Evolutionary conservation across 2,113 vertebrate genomes (phyloP).

Genomic region (Rhegmatorhina hoffmannsi): DNA sequence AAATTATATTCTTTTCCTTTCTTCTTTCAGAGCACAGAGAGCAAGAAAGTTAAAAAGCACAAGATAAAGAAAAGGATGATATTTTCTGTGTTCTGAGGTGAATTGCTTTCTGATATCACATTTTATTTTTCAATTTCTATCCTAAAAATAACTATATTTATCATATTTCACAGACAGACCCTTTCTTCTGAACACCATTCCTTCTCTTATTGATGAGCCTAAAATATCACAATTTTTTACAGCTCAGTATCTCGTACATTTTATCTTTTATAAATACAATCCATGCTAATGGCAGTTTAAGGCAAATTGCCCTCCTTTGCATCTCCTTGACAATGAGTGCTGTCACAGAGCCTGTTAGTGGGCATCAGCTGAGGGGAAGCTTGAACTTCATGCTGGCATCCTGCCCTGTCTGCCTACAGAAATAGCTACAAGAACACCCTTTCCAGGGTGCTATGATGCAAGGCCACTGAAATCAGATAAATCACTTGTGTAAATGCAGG

Average conservation of each 20-base stretch:
- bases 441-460: background rate
- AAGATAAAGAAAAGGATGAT: background rate
- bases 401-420: background rate
- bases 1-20: background rate
- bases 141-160: background rate
- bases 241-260: background rate
- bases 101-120: background rate
- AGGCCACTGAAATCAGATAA: background rate
- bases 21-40: background rate
- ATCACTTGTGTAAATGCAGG: background rate
- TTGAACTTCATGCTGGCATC: background rate
- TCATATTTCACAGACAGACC: background rate
- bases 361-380: background rate
- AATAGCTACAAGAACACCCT: background rate
- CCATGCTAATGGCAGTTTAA: background rate
- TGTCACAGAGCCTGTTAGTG: background rate
- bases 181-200: background rate
- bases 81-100: background rate
- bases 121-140: background rate
- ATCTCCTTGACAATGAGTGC: background rate
- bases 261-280: background rate
- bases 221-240: background rate
- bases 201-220: background rate
- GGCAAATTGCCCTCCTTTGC: background rate
- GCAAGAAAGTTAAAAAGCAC: background rate